A percentile compares a stretch with the other conserved stretches of the same genome.
Conservation (phyloP, 2,797 vertebrate genomes). For the Enteromius radiatus region DNA sequence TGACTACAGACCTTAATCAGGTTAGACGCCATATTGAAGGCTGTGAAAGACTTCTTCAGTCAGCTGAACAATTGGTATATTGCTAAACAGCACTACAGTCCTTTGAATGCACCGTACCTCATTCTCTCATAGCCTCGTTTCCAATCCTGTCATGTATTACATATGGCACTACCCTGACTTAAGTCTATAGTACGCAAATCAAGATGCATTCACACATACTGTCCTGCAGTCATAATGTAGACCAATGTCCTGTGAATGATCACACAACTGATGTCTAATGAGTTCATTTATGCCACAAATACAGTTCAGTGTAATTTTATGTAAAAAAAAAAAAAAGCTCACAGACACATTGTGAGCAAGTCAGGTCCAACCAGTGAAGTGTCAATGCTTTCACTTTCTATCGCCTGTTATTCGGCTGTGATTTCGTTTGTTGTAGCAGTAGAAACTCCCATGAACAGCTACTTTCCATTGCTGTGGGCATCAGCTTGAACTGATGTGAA, state of each 20-base stretch:
- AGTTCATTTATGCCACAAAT: slow-evolving; percentile 5
- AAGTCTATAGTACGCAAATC: neutral
- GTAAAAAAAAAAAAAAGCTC: neutral
- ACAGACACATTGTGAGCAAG: neutral
- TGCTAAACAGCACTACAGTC: neutral
- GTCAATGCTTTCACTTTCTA: neutral
- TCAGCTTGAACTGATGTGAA: slow-evolving; percentile 60
- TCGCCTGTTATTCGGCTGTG: neutral
- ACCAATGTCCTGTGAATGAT: slow-evolving; percentile 5
- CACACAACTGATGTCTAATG: neutral
- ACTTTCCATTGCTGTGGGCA: slow-evolving; percentile 45
- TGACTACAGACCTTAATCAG: neutral
- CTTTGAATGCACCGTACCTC: neutral
- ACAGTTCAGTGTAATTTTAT: slow-evolving; percentile 16
- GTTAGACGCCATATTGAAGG: neutral
- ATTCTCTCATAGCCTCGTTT: neutral
- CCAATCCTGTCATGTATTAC: neutral
- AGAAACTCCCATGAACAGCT: slow-evolving; percentile 16
- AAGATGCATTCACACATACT: neutral
- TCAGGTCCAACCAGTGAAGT: neutral
- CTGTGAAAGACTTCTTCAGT: neutral
- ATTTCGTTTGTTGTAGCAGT: neutral
- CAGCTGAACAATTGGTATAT: neutral
- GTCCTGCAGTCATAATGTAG: neutral
- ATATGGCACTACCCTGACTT: neutral